phyloP scores from a whole-genome alignment of 2,113 vertebrate genomes.

The Saiga tatarica region DNA sequence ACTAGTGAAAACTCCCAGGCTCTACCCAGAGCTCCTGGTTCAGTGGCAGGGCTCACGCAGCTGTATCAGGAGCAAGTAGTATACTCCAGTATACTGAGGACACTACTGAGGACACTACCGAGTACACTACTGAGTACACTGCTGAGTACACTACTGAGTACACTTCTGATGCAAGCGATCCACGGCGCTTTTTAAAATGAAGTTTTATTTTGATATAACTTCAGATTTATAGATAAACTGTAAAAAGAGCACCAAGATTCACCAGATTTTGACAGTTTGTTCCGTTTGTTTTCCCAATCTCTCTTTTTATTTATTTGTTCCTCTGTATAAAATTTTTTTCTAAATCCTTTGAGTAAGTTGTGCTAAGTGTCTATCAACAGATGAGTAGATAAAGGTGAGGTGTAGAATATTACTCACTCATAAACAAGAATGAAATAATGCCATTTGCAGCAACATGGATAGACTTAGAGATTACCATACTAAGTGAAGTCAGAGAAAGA shows the following conservation, averaged over 20 bases:
- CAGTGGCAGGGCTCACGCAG: background rate
- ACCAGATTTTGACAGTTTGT: background rate
- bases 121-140: too few relatives aligned
- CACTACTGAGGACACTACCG: too few relatives aligned
- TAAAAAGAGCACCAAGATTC: background rate
- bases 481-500: background rate
- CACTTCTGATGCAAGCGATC: background rate
- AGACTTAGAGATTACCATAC: background rate
- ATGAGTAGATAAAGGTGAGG: background rate
- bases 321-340: background rate
- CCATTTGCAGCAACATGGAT: background rate
- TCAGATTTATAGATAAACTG: background rate
- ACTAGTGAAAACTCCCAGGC: background rate
- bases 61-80: background rate
- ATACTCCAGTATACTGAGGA: background rate
- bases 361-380: background rate
- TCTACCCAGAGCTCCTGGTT: background rate
- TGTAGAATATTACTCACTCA: background rate
- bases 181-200: background rate
- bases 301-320: background rate
- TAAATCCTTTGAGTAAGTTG: background rate
- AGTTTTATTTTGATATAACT: background rate
- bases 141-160: background rate
- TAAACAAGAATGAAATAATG: background rate
- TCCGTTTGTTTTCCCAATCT: background rate